A percentile compares a stretch with the other conserved stretches of the same genome.
Conservation (phyloP, 2,797 vertebrate species). For the Rhinella marina region DNA sequence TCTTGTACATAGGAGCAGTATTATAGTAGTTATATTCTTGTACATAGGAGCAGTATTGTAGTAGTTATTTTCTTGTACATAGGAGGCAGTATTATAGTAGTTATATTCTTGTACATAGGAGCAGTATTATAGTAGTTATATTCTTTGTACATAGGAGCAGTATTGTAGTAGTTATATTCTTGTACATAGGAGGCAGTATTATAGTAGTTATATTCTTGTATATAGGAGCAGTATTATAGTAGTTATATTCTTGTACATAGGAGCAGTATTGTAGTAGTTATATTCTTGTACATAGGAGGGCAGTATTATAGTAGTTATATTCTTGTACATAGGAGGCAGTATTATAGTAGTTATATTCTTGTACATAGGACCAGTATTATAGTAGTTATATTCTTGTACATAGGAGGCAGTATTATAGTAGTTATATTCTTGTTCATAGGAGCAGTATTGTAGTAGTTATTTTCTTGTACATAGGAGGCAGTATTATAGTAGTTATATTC, state of each 20-base stretch:
- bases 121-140: conserved; percentile 20
- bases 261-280: conserved; percentile 15
- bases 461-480: neutral
- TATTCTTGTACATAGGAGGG: conserved; percentile 8
- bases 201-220: conserved; percentile 18
- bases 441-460: conserved; percentile 1
- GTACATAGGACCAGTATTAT: neutral
- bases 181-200: conserved; percentile 15
- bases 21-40: neutral
- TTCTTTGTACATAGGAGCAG: neutral
- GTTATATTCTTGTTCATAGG: conserved; percentile 16
- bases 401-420: conserved; percentile 13
- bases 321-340: neutral
- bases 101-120: neutral
- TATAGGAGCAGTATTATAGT: neutral
- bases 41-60: neutral
- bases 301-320: conserved; percentile 17
- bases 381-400: conserved; percentile 17
- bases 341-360: conserved; percentile 13
- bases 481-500: conserved; percentile 19
- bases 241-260: conserved; percentile 16
- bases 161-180: conserved; percentile 8
- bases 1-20: neutral
- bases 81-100: neutral
- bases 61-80: neutral